Percentiles rank a stretch among this genome's conserved stretches.
phyloP scores from a whole-genome alignment of 2,888 invertebrate genomes.

The Synanthedon vespiformis region DNA sequence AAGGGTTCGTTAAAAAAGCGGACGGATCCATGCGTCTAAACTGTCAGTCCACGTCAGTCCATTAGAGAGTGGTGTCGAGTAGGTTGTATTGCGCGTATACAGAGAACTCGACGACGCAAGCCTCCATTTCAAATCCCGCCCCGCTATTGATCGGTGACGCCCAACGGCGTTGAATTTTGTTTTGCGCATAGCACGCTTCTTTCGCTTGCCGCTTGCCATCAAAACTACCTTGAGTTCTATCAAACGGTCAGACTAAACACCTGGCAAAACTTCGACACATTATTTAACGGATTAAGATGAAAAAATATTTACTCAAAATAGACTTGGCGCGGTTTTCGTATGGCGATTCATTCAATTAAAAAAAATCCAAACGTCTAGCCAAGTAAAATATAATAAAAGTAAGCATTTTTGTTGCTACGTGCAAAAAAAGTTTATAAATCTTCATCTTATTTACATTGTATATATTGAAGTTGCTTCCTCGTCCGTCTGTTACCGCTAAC shows the following conservation, averaged over 20 bases:
- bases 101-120: too few relatives aligned
- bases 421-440: neutral
- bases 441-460: too few relatives aligned
- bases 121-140: constrained; percentile 19
- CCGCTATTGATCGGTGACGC: constrained; percentile 52
- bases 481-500: too few relatives aligned
- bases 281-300: neutral
- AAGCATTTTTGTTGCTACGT: neutral
- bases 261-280: neutral
- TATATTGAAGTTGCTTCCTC: too few relatives aligned
- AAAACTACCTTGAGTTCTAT: neutral
- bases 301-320: neutral
- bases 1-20: constrained; percentile 33
- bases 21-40: constrained; percentile 42
- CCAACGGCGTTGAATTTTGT: constrained; percentile 44
- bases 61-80: constrained; percentile 44
- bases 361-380: neutral
- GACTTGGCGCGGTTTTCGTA: neutral
- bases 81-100: constrained; percentile 14
- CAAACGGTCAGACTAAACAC: neutral
- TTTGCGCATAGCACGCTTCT: constrained; percentile 11
- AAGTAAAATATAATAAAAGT: neutral
- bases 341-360: neutral
- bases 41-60: constrained; percentile 64
- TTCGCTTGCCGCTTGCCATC: constrained; percentile 7